Evolutionary conservation across 2,113 vertebrate genomes (phyloP), one percentile per base, ranked within the genome.

Genomic region (Sigmodon hispidus): DNA sequence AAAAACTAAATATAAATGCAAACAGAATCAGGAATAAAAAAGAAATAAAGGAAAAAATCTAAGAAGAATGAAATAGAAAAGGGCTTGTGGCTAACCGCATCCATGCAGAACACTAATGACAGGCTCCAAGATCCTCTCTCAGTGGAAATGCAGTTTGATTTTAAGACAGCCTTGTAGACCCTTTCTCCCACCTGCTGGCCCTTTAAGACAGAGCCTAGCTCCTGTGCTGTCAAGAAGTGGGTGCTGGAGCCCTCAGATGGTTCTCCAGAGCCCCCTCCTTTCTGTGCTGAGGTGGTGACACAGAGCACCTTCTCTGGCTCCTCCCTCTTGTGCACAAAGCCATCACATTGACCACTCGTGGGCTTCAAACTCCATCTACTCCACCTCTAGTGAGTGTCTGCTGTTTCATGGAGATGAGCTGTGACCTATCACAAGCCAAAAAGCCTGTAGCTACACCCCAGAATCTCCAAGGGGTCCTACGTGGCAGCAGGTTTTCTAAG

Each of bases 181-280:
- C 0, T 5, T 48, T 31, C 17, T 75, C 72, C 52, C 5, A 24
- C 22, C 43, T 50, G 21, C 5, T 29, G 48, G 67, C 45, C n/a
- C 50, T 24, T 55, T 61, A 9, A 89, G 7, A 2, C 31, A 26
- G 31, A 90, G 31, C 13, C 73, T 34, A 45, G 16, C n/a, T 70
- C 36, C 48, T 3, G 26, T 7, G 13, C 5, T 6, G 21, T 19
- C 13, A 0, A 36, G 76, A 24, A 57, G 65, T 31, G 36, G 4
- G 1, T 3, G 0, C 61, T 36, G 16, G 17, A 15, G 1, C 15
- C 16, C 55, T 70, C 17, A 0, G 8, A 0, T n/a, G 16, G n/a
- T 65, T 69, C 16, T 75, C 72, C 4, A 11, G 50, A 85, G 21
- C 29, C 48, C 17, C 17, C 15, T 4, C 29, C 24, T 88, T 21